Conservation (phyloP, 2,797 vertebrate genomes). For the Halcyon smyrnensis region DNA sequence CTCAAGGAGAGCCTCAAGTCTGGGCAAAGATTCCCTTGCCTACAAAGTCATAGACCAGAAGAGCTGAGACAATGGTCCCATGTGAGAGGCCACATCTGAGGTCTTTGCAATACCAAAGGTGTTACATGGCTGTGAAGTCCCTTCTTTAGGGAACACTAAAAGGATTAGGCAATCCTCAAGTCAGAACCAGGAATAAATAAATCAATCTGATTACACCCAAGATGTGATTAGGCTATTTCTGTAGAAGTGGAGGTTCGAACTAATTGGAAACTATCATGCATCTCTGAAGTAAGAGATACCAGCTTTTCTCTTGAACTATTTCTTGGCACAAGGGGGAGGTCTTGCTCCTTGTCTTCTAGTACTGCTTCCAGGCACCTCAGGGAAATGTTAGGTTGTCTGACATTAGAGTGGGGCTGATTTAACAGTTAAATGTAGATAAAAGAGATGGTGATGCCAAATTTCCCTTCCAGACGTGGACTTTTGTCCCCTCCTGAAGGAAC, state of each 20-base stretch:
- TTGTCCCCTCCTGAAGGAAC: background rate
- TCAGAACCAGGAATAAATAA: background rate
- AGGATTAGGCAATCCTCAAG: background rate
- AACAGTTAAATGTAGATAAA: background rate
- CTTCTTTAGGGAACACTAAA: background rate
- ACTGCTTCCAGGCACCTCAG: background rate
- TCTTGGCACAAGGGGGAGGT: conserved; percentile 57
- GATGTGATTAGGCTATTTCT: background rate
- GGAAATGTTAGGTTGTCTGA: background rate
- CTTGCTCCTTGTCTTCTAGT: conserved; percentile 39
- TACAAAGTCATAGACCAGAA: background rate
- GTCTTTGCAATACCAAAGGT: background rate
- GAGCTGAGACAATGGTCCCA: background rate
- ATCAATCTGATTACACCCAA: background rate
- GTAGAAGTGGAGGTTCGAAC: background rate
- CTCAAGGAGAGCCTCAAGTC: background rate
- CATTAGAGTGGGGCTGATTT: background rate
- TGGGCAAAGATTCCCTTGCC: background rate
- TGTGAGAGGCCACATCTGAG: fast-evolving
- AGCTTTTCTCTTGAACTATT: background rate
- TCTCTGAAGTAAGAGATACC: background rate
- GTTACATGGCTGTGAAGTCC: background rate
- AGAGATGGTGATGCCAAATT: background rate
- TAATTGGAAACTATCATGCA: background rate
- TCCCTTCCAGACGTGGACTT: background rate